Conservation (phyloP, 1,140 invertebrate genomes). For the Drosophila melanica region DNA sequence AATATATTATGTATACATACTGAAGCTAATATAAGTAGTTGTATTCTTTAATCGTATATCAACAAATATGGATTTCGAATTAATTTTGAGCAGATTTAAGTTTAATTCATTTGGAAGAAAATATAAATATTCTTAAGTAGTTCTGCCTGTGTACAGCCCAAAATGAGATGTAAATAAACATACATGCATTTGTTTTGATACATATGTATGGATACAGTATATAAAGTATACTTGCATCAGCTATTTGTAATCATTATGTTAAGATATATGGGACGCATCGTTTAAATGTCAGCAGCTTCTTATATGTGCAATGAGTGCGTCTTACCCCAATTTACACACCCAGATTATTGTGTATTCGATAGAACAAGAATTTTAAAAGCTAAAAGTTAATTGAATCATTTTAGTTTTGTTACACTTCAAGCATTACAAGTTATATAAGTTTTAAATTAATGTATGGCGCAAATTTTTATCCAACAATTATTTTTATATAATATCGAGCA, state of each 20-base stretch:
- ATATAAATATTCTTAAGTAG: conserved; percentile 29
- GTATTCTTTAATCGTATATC: conserved; percentile 13
- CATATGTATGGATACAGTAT: conserved; percentile 35
- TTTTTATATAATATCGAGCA: conserved; percentile 15
- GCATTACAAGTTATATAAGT: conserved; percentile 47
- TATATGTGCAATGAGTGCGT: too few species aligned
- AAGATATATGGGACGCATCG: too few species aligned
- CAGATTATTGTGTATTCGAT: not conserved
- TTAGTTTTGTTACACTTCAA: conserved; percentile 38
- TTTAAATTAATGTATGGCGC: conserved; percentile 73
- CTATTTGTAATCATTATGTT: too few species aligned
- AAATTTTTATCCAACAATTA: conserved; percentile 56
- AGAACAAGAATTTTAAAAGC: too few species aligned
- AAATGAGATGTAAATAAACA: conserved; percentile 45
- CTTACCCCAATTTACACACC: too few species aligned
- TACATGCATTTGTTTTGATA: conserved; percentile 47
- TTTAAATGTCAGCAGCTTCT: too few species aligned
- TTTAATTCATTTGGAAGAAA: conserved; percentile 17
- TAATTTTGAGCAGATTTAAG: conserved; percentile 9
- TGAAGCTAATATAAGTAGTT: conserved; percentile 26
- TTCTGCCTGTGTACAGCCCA: conserved; percentile 46
- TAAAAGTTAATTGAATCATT: not conserved
- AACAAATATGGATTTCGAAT: conserved; percentile 10
- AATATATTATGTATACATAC: conserved; percentile 23
- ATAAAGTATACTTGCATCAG: conserved; percentile 7